Evolutionary conservation across 1,140 invertebrate genomes (phyloP).

Genomic region (silkworm (Bombyx mori)): DNA sequence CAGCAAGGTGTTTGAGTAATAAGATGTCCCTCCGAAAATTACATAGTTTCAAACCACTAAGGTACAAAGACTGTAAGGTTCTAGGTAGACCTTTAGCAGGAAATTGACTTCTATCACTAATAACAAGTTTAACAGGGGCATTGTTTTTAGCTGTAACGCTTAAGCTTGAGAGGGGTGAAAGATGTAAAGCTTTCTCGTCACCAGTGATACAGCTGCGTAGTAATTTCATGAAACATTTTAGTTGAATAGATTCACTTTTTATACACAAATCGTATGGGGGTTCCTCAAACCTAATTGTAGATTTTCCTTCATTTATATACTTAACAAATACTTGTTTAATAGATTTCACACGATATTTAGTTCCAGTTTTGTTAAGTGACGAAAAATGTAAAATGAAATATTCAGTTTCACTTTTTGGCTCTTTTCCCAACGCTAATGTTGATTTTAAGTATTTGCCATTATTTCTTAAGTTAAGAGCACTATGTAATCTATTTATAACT

Average conservation of each 20-base stretch:
- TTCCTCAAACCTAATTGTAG: constrained; percentile 78
- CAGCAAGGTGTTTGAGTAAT: constrained; percentile 73
- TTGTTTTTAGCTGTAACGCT: constrained; percentile 69
- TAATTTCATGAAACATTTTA: constrained; percentile 79
- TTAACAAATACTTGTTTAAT: constrained; percentile 78
- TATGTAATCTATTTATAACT: constrained; percentile 73
- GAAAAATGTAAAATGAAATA: constrained; percentile 78
- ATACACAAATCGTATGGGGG: constrained; percentile 81
- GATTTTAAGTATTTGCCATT: constrained; percentile 72
- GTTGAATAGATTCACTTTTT: constrained; percentile 75
- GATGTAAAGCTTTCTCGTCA: constrained; percentile 59
- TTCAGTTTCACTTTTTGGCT: constrained; percentile 71
- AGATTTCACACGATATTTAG: constrained; percentile 78
- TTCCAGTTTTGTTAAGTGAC: constrained; percentile 75
- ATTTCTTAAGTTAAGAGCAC: constrained; percentile 48
- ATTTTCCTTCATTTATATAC: constrained; percentile 81
- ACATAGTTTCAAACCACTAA: constrained; percentile 73
- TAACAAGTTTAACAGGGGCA: constrained; percentile 73
- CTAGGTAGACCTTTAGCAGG: constrained; percentile 79
- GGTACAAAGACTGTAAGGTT: constrained; percentile 72
- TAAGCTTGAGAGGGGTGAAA: constrained; percentile 62
- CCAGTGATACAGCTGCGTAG: constrained; percentile 75
- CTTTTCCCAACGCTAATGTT: constrained; percentile 76
- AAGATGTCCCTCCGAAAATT: constrained; percentile 80
- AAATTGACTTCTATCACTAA: constrained; percentile 76